A percentile compares a stretch with the other conserved stretches of the same genome.
phyloP scores from a whole-genome alignment of 1,140 invertebrate genomes.

The Pararge aegeria region DNA sequence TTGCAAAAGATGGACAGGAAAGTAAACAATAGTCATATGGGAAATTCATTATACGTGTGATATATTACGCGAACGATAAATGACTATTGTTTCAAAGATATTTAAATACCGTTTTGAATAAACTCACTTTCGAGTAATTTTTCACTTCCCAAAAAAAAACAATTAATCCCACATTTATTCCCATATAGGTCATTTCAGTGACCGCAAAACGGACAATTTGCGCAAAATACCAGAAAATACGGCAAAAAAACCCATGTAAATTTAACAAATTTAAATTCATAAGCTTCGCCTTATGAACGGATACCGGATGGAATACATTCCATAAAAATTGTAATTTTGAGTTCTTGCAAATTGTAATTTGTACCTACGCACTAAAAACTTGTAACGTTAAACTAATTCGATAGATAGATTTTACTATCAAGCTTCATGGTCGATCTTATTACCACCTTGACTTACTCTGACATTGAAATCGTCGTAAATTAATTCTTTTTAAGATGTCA shows the following conservation, averaged over 20 bases:
- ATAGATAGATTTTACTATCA: too few species aligned
- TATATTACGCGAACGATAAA: background rate
- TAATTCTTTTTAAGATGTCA: too few species aligned
- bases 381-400: too few species aligned
- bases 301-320: background rate
- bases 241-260: conserved; percentile 6
- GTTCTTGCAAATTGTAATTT: too few species aligned
- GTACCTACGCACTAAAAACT: too few species aligned
- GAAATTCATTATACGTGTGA: background rate
- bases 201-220: background rate
- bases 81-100: background rate
- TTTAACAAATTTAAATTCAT: background rate
- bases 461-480: too few species aligned
- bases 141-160: background rate
- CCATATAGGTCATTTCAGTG: background rate
- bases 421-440: too few species aligned
- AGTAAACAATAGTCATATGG: background rate
- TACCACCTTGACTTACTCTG: too few species aligned
- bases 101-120: background rate
- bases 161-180: background rate
- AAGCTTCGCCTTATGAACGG: background rate
- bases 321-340: too few species aligned
- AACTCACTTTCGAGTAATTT: background rate
- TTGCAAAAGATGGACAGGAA: conserved; percentile 6
- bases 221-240: background rate